Evolutionary conservation across 1,140 invertebrate genomes (phyloP).

Genomic region (Plutomurus gul): DNA sequence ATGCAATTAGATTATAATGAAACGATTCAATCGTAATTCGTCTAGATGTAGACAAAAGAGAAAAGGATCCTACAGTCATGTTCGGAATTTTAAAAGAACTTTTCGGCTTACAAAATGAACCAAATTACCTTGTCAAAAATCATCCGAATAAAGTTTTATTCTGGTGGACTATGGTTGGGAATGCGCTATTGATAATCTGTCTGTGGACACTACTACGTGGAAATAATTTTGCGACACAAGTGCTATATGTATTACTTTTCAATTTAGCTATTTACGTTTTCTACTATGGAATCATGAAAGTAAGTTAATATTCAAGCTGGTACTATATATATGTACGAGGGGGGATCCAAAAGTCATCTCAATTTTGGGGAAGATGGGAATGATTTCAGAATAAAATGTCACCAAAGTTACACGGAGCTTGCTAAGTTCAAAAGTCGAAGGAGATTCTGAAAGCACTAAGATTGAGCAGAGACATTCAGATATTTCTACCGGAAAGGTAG

Average conservation of each 20-base stretch:
- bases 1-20: too few species aligned
- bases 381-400: too few species aligned
- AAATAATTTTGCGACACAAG: conserved; percentile 52
- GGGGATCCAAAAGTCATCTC: too few species aligned
- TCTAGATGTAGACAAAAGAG: background rate
- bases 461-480: too few species aligned
- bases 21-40: too few species aligned
- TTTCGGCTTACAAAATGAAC: background rate
- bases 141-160: background rate
- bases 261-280: conserved; percentile 42
- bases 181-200: conserved; percentile 24
- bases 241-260: conserved; percentile 42
- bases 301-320: background rate
- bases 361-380: too few species aligned
- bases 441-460: too few species aligned
- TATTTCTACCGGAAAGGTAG: too few species aligned
- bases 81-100: background rate
- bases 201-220: conserved; percentile 40
- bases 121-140: background rate
- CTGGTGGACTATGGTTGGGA: background rate
- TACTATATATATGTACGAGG: too few species aligned
- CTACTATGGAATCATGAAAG: conserved; percentile 49
- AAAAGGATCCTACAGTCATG: background rate
- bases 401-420: too few species aligned
- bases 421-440: too few species aligned